These are phyloP conservation scores for Carlito syrichta DNA, from an alignment of 2,113 vertebrate genomes.

Conservation along the genomic window DNA sequence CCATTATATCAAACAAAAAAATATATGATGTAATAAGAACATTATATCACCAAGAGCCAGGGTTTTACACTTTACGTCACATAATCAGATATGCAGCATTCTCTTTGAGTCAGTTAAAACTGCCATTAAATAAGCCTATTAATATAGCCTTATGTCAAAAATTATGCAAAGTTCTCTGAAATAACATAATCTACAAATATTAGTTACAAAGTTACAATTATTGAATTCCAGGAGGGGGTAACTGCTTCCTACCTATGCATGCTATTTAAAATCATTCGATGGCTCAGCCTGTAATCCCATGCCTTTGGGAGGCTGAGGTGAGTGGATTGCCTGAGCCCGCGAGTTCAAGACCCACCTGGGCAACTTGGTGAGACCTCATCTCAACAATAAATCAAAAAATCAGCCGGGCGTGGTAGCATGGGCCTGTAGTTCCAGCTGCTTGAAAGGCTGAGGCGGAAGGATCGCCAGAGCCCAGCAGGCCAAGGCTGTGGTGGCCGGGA, in stretches of 20 bases:
- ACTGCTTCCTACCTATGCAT: background rate
- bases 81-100: background rate
- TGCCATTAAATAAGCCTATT: background rate
- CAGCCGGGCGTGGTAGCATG: no score
- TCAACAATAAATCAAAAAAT: no score
- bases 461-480: no score
- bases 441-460: no score
- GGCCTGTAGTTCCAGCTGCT: no score
- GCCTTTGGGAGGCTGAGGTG: no score
- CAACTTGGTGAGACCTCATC: no score
- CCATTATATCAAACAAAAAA: no score
- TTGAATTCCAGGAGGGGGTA: background rate
- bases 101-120: background rate
- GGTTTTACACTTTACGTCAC: background rate
- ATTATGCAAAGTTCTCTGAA: background rate
- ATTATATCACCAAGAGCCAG: background rate
- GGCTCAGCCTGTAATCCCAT: no score
- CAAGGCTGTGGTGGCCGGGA: no score
- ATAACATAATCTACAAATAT: background rate
- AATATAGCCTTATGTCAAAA: conserved; percentile 12
- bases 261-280: conserved; percentile 13
- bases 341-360: no score
- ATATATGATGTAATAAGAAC: background rate
- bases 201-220: background rate
- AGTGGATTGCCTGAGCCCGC: no score